Conservation (phyloP, 2,888 invertebrate genomes). For the Acronicta leporina region DNA sequence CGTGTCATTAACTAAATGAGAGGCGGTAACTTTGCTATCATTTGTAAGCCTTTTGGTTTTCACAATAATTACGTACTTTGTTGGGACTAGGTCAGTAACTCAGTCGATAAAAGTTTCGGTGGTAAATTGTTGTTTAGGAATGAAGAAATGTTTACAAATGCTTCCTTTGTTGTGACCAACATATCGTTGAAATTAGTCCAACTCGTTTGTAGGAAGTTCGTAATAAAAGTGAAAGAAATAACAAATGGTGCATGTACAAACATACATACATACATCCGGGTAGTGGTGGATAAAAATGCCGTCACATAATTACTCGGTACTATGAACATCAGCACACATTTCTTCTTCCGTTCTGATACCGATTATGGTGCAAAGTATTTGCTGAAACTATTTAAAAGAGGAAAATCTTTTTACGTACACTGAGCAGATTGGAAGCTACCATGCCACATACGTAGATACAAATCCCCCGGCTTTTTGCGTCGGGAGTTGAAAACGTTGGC, state of each 20-base stretch:
- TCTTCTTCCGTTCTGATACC: conserved; percentile 3
- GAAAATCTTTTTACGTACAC: no score
- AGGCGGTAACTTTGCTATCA: conserved; percentile 39
- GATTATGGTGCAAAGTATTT: neutral
- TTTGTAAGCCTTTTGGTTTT: conserved; percentile 34
- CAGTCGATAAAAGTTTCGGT: conserved; percentile 13
- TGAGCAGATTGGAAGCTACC: no score
- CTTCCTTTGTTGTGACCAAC: no score
- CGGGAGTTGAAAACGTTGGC: no score
- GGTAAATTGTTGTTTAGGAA: neutral
- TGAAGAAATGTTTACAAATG: neutral
- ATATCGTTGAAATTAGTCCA: conserved; percentile 8
- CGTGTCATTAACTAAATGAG: conserved; percentile 55
- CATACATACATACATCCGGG: no score
- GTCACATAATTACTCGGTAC: conserved; percentile 7
- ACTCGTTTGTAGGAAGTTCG: conserved; percentile 19
- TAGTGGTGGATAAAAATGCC: conserved; percentile 20
- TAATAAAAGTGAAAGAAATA: conserved; percentile 16
- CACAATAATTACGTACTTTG: conserved; percentile 35
- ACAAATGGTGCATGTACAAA: conserved; percentile 5
- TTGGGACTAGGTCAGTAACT: conserved; percentile 23
- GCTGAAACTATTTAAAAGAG: no score
- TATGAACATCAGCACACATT: conserved; percentile 20
- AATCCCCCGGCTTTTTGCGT: no score
- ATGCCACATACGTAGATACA: no score